A percentile compares a stretch with the other conserved stretches of the same genome.
phyloP scores from a whole-genome alignment of 2,888 invertebrate species.

The Schizaphis graminum region DNA sequence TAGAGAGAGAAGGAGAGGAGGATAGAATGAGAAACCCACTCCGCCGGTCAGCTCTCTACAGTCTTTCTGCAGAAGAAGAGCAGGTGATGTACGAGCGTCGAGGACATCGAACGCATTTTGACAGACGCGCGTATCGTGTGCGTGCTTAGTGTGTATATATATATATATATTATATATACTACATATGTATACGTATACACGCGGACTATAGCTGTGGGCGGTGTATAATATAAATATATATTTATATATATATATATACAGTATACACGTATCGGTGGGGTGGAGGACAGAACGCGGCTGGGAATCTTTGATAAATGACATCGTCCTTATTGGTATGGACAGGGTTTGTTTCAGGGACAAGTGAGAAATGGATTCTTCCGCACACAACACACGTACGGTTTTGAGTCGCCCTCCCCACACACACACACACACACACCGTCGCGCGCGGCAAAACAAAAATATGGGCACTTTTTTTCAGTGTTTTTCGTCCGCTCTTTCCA shows the following conservation, averaged over 20 bases:
- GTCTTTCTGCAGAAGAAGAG: not conserved
- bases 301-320: conserved; percentile 66
- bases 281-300: conserved; percentile 22
- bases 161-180: not conserved
- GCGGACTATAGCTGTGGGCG: not conserved
- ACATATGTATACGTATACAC: not conserved
- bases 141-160: not conserved
- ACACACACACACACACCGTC: not conserved
- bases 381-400: conserved; percentile 64
- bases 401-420: conserved; percentile 33
- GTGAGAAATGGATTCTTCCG: conserved; percentile 66
- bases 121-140: conserved; percentile 37
- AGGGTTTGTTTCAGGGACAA: conserved; percentile 66
- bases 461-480: conserved; percentile 56
- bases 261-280: not conserved
- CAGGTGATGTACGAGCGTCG: conserved; percentile 63
- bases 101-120: conserved; percentile 64
- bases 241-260: not conserved
- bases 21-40: not conserved
- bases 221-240: not conserved
- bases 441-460: conserved; percentile 44
- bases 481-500: conserved; percentile 3
- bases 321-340: conserved; percentile 66
- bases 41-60: conserved; percentile 19
- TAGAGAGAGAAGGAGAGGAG: not conserved